Conservation (phyloP, 2,888 invertebrate species). For the Incurvaria masculella region DNA sequence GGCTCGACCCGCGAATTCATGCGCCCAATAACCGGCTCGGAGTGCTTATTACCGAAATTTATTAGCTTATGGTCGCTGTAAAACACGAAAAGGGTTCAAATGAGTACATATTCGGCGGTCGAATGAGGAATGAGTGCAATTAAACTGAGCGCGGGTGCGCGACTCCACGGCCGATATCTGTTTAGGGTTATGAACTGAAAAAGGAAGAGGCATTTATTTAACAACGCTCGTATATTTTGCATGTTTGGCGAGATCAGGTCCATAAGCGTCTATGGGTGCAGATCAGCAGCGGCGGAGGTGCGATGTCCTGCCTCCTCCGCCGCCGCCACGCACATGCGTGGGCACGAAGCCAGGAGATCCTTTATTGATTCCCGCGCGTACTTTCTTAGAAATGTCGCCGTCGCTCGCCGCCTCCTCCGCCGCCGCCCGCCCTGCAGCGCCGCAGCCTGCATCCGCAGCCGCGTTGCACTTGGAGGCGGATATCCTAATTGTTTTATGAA, state of each 20-base stretch:
- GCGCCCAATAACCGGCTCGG: constrained; percentile 48
- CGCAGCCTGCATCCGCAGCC: too few species aligned
- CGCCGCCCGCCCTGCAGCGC: too few species aligned
- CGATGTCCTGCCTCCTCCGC: constrained; percentile 8
- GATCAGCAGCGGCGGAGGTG: constrained; percentile 12
- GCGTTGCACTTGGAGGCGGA: too few species aligned
- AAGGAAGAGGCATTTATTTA: too few species aligned
- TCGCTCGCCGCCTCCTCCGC: constrained; percentile 41
- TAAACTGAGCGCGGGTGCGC: background rate
- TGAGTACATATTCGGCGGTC: background rate
- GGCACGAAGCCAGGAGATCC: constrained; percentile 55
- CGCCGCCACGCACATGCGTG: constrained; percentile 52
- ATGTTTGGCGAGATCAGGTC: too few species aligned
- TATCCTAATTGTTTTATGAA: too few species aligned
- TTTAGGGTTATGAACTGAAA: too few species aligned
- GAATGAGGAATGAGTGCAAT: background rate
- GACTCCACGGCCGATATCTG: too few species aligned
- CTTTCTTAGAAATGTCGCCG: constrained; percentile 52
- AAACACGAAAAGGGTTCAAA: background rate
- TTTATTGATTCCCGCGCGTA: constrained; percentile 56
- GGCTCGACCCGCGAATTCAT: constrained; percentile 49
- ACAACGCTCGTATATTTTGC: too few species aligned
- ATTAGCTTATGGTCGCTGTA: constrained; percentile 32
- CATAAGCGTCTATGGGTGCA: constrained; percentile 5
- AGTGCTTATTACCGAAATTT: constrained; percentile 49